These are phyloP conservation scores for Araneus ventricosus DNA, from an alignment of 1,140 invertebrate genomes.

Conservation along the genomic window DNA sequence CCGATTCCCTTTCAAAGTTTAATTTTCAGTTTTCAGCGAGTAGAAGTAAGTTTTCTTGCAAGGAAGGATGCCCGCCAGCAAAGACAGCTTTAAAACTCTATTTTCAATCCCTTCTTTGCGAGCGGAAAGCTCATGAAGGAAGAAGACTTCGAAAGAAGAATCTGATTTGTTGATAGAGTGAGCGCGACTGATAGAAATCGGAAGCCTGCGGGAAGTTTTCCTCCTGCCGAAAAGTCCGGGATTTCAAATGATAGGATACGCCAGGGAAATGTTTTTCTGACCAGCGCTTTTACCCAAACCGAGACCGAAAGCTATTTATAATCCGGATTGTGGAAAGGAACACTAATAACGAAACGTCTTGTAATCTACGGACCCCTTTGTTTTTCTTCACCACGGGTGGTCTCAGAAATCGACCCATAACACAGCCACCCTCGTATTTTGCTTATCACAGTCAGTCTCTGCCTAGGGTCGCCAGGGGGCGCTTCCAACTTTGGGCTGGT, in stretches of 20 bases:
- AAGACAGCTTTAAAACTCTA: too few species aligned
- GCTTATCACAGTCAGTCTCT: background rate
- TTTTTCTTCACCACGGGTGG: slow-evolving; percentile 33
- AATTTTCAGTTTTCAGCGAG: too few species aligned
- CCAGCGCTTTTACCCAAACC: background rate
- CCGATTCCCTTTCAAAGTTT: too few species aligned
- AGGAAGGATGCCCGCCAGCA: too few species aligned
- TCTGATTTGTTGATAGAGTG: background rate
- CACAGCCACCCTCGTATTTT: background rate
- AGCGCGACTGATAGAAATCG: slow-evolving; percentile 1
- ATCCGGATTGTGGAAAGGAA: background rate
- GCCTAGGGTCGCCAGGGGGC: background rate
- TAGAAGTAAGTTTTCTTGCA: too few species aligned
- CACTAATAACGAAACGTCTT: slow-evolving; percentile 1
- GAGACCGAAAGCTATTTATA: slow-evolving; percentile 27
- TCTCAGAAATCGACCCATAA: background rate
- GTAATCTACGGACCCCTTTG: slow-evolving; percentile 20
- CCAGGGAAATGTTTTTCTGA: slow-evolving; percentile 11
- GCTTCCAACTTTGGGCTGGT: slow-evolving; percentile 17
- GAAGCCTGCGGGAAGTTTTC: background rate
- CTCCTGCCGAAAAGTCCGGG: background rate
- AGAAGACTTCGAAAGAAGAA: background rate
- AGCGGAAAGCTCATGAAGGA: too few species aligned
- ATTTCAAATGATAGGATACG: background rate
- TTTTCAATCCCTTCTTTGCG: too few species aligned